Conservation (phyloP, 2,797 vertebrate species). For the Dicrostonyx torquatus region DNA sequence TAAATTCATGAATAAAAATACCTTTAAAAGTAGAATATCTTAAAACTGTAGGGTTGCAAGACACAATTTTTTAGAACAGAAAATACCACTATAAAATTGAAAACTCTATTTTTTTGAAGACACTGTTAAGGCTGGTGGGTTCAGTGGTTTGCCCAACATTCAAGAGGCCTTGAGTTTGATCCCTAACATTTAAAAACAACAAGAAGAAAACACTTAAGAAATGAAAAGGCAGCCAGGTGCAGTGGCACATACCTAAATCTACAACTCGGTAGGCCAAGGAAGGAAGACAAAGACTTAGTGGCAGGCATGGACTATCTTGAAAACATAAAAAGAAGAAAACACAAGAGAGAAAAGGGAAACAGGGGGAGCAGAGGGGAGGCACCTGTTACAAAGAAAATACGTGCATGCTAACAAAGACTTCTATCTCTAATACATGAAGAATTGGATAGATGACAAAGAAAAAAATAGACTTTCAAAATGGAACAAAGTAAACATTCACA, state of each 20-base stretch:
- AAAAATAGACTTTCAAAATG: conserved; percentile 18
- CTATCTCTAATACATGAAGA: conserved; percentile 27
- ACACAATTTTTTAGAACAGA: background rate
- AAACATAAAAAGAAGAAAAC: background rate
- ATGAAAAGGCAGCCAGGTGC: background rate
- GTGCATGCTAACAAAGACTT: background rate
- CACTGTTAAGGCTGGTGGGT: background rate
- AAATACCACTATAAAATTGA: background rate
- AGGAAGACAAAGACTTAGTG: background rate
- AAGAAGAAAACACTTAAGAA: background rate
- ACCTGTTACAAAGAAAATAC: conserved; percentile 4
- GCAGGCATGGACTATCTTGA: background rate
- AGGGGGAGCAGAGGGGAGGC: background rate
- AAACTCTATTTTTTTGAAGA: conserved; percentile 13
- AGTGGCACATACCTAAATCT: background rate
- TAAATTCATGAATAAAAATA: background rate
- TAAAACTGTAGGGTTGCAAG: background rate
- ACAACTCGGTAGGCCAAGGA: background rate
- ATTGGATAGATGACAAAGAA: background rate
- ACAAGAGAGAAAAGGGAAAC: background rate
- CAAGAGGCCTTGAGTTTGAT: background rate
- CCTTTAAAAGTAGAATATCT: background rate
- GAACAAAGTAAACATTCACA: conserved; percentile 30
- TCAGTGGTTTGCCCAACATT: background rate
- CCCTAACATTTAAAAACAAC: background rate